Evolutionary conservation across 2,888 invertebrate genomes (phyloP).

Genomic region (Stenolophus ochropezus): DNA sequence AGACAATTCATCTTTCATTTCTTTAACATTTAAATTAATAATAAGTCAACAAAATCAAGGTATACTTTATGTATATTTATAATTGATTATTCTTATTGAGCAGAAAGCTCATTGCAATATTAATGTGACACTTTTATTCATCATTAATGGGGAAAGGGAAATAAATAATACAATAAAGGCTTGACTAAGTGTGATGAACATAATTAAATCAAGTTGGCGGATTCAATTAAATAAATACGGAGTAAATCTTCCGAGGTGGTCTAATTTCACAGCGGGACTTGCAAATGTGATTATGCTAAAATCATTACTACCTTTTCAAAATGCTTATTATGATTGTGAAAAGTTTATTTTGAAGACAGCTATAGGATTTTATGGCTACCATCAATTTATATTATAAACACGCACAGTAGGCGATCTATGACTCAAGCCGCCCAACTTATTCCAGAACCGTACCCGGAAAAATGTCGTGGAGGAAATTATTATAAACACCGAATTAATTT

Average conservation of each 20-base stretch:
- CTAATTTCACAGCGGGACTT: conserved; percentile 18
- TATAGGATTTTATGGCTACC: conserved; percentile 24
- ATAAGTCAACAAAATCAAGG: background rate
- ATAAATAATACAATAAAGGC: background rate
- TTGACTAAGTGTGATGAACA: background rate
- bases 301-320: conserved; percentile 33
- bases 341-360: conserved; percentile 42
- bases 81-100: no score
- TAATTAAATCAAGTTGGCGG: conserved; percentile 7
- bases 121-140: no score
- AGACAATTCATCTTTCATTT: background rate
- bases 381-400: conserved; percentile 46
- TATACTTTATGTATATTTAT: background rate
- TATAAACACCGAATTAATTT: background rate
- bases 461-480: background rate
- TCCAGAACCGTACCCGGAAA: conserved; percentile 3
- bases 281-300: conserved; percentile 18
- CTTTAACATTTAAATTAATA: no score
- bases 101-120: no score
- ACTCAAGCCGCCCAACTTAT: conserved; percentile 19
- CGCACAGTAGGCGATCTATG: conserved; percentile 20
- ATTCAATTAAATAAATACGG: conserved; percentile 11
- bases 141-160: background rate
- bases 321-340: conserved; percentile 30
- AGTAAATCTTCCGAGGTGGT: conserved; percentile 8